phyloP scores from a whole-genome alignment of 2,888 invertebrate genomes.

The Tachystola acroxantha region DNA sequence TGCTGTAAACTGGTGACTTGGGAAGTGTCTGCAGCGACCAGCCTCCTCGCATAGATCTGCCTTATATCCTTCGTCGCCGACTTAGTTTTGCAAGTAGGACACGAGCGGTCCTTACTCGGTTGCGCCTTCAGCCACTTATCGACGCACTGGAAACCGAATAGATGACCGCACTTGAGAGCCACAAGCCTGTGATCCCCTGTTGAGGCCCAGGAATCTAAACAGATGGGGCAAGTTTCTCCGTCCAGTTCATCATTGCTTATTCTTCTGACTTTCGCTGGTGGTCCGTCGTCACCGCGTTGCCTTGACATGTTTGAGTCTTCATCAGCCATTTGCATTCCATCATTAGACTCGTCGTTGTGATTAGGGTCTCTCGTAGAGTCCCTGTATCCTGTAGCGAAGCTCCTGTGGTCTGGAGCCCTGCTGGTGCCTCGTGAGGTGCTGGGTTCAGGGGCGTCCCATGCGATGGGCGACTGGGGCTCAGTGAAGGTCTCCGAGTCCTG shows the following conservation, averaged over 20 bases:
- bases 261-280: constrained; percentile 50
- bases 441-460: no score
- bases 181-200: constrained; percentile 91
- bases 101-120: constrained; percentile 77
- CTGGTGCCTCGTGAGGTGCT: no score
- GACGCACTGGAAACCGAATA: constrained; percentile 92
- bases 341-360: no score
- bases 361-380: no score
- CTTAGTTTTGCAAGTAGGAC: constrained; percentile 93
- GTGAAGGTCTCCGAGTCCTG: not conserved
- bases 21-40: constrained; percentile 87
- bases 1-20: constrained; percentile 83
- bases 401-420: no score
- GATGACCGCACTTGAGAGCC: constrained; percentile 94
- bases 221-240: constrained; percentile 90
- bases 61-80: constrained; percentile 84
- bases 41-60: constrained; percentile 86
- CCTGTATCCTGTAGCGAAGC: no score
- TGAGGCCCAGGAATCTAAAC: constrained; percentile 92
- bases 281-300: constrained; percentile 28
- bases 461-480: no score
- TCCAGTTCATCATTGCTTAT: constrained; percentile 72
- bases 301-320: constrained; percentile 23
- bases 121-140: constrained; percentile 83
- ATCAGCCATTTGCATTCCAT: constrained; percentile 16